These are phyloP conservation scores for Gryllus longicercus DNA, from an alignment of 2,888 invertebrate genomes.

Conservation along the genomic window DNA sequence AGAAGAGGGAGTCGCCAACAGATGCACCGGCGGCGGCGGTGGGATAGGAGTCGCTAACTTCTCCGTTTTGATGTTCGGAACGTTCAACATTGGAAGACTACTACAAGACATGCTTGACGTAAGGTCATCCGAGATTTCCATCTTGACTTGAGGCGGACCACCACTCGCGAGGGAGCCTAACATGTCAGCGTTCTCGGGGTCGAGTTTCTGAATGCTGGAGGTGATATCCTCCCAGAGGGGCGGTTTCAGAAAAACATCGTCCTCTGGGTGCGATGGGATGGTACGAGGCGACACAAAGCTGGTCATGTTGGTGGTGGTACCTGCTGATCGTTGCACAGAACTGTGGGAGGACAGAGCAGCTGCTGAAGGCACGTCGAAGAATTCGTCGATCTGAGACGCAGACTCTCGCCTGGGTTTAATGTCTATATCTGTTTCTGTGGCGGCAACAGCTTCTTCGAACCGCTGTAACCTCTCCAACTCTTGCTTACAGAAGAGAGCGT, in stretches of 20 bases:
- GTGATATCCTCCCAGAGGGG: slow-evolving; percentile 88
- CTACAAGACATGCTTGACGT: slow-evolving; percentile 34
- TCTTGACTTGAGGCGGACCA: slow-evolving; percentile 64
- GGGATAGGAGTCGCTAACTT: slow-evolving; percentile 49
- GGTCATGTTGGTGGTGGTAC: slow-evolving; percentile 38
- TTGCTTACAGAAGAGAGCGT: slow-evolving; percentile 74
- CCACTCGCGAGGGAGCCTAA: slow-evolving; percentile 60
- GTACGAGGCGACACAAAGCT: slow-evolving; percentile 33
- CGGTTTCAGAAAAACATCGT: slow-evolving; percentile 82
- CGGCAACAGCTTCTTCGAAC: slow-evolving; percentile 55
- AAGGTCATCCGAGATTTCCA: slow-evolving; percentile 68
- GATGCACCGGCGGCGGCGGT: slow-evolving; percentile 52
- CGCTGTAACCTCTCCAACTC: slow-evolving; percentile 63
- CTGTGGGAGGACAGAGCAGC: slow-evolving; percentile 41
- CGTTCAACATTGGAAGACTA: slow-evolving; percentile 30
- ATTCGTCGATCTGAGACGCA: slow-evolving; percentile 62
- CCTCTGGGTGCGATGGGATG: slow-evolving; percentile 56
- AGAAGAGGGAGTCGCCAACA: slow-evolving; percentile 54
- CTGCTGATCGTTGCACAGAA: slow-evolving; percentile 18
- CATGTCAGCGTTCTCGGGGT: slow-evolving; percentile 87
- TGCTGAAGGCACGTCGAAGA: slow-evolving; percentile 55
- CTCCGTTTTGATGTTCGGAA: slow-evolving; percentile 38
- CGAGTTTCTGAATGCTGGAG: slow-evolving; percentile 84
- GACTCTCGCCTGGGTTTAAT: slow-evolving; percentile 57
- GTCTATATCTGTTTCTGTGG: slow-evolving; percentile 41